Percentiles rank a stretch among this genome's conserved stretches.
These are phyloP conservation scores for Origma solitaria DNA, from an alignment of 2,113 vertebrate genomes.

Conservation along the genomic window DNA sequence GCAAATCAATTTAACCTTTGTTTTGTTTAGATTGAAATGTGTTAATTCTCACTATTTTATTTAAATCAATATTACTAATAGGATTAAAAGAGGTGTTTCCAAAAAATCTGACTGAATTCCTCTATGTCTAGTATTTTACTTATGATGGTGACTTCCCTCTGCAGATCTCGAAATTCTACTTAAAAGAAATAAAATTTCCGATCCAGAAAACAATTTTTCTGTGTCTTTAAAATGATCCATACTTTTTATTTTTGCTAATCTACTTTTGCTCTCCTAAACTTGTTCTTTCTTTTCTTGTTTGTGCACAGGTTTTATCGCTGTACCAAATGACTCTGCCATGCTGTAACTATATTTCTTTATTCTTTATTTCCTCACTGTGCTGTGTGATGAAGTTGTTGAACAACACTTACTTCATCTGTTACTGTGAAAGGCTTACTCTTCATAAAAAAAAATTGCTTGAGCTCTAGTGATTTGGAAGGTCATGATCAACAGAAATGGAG, in stretches of 20 bases:
- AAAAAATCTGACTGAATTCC: not conserved
- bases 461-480: not conserved
- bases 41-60: not conserved
- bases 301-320: not conserved
- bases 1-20: not conserved
- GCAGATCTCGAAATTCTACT: not conserved
- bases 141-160: not conserved
- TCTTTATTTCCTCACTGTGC: not conserved
- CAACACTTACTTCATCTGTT: not conserved
- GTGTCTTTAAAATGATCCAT: not conserved
- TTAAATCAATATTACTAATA: not conserved
- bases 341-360: not conserved
- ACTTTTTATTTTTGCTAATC: not conserved
- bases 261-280: not conserved
- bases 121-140: not conserved
- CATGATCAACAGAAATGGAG: not conserved
- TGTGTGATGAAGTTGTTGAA: not conserved
- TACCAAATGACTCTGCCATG: not conserved
- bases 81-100: not conserved
- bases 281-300: not conserved
- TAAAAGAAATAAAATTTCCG: not conserved
- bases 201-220: not conserved
- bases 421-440: not conserved
- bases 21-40: not conserved
- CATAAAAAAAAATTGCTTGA: not conserved